Evolutionary conservation across 2,113 vertebrate genomes (phyloP).

Genomic region (Rissa tridactyla): DNA sequence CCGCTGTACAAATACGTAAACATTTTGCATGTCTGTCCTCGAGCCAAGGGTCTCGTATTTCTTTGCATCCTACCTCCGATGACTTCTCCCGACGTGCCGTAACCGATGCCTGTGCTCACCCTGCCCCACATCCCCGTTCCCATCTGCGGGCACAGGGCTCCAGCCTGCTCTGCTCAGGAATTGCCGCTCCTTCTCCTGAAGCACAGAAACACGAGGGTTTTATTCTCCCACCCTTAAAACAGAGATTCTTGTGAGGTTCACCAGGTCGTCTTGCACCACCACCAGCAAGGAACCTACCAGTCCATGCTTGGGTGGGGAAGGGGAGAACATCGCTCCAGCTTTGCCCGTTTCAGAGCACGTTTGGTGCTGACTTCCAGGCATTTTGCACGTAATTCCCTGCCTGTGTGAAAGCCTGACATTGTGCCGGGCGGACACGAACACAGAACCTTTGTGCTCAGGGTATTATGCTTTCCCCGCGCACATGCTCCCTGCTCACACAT

Average conservation of each 20-base stretch:
- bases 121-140: fast-evolving
- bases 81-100: neutral
- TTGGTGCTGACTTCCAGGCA: neutral
- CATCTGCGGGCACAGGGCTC: fast-evolving
- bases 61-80: neutral
- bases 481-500: conserved; percentile 5
- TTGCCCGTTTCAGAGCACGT: neutral
- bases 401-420: neutral
- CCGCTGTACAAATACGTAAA: neutral
- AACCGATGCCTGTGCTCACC: fast-evolving
- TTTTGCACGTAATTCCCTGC: conserved; percentile 14
- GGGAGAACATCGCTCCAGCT: neutral
- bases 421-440: conserved; percentile 37
- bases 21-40: neutral
- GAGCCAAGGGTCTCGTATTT: neutral
- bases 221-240: neutral
- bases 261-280: neutral
- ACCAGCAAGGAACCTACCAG: neutral
- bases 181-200: neutral
- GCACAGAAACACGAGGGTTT: fast-evolving
- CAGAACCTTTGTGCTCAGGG: conserved; percentile 67
- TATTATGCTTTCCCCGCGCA: neutral
- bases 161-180: neutral
- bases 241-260: neutral
- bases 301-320: neutral